Evolutionary conservation across 2,888 invertebrate species (phyloP).

Genomic region (Nomada lathburiana): DNA sequence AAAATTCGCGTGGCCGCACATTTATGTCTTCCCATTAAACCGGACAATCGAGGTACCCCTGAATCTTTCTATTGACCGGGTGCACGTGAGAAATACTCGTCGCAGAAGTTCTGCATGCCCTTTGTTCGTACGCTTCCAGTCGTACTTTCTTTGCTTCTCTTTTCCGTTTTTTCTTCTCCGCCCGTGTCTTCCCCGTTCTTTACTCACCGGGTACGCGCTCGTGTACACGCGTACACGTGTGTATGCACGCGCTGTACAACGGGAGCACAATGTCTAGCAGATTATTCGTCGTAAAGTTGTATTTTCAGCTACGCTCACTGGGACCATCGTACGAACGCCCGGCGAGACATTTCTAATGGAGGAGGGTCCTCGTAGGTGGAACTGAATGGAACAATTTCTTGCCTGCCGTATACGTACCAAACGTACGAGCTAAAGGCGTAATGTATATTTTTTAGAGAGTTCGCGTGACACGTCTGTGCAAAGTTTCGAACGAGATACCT

Average conservation of each 20-base stretch:
- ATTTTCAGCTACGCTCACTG: conserved; percentile 37
- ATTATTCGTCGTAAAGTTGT: conserved; percentile 61
- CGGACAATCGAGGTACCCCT: no score
- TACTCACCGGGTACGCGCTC: not conserved
- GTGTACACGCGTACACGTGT: not conserved
- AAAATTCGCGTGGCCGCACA: no score
- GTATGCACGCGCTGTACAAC: not conserved
- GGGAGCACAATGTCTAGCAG: conserved; percentile 35
- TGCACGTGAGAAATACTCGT: conserved; percentile 53
- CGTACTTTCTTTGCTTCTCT: conserved; percentile 11
- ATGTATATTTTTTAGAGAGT: not conserved
- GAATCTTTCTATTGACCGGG: conserved; percentile 37
- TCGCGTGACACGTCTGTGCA: not conserved
- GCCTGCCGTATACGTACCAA: not conserved
- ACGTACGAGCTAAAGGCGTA: not conserved
- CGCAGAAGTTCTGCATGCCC: conserved; percentile 33
- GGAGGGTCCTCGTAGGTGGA: not conserved
- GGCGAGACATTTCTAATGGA: conserved; percentile 30
- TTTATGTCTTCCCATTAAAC: no score
- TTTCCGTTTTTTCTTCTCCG: conserved; percentile 18
- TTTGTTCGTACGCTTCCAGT: conserved; percentile 52
- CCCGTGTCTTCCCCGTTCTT: conserved; percentile 9
- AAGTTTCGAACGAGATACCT: no score
- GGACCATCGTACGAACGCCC: conserved; percentile 8
- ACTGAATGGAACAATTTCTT: conserved; percentile 1